These are phyloP conservation scores for Macrostomum lignano DNA, from an alignment of 1,140 invertebrate species.

Conservation along the genomic window DNA sequence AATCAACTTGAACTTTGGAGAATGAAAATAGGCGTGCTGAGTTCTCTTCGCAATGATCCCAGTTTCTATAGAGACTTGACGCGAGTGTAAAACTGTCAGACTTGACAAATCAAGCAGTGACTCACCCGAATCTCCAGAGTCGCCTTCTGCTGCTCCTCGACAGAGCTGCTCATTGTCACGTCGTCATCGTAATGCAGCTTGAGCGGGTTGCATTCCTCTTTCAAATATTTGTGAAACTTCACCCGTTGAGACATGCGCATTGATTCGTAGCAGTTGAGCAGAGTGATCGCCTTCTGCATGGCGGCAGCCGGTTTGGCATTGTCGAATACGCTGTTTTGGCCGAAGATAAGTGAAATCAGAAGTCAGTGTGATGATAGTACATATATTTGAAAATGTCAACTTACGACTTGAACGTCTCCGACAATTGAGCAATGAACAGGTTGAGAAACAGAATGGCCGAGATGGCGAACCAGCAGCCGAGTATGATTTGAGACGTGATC, in stretches of 20 bases:
- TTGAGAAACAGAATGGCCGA: constrained; percentile 20
- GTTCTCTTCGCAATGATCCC: too few species aligned
- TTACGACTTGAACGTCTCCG: constrained; percentile 23
- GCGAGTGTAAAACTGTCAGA: too few species aligned
- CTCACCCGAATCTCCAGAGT: constrained; percentile 23
- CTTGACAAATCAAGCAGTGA: too few species aligned
- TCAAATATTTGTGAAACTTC: constrained; percentile 12
- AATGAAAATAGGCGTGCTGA: too few species aligned
- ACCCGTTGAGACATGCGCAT: constrained; percentile 11
- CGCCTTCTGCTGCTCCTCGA: constrained; percentile 19
- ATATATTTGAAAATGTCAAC: too few species aligned
- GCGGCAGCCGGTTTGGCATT: constrained; percentile 22
- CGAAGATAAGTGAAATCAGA: too few species aligned
- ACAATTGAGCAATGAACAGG: constrained; percentile 20
- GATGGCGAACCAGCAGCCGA: constrained; percentile 16
- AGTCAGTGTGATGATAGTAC: neutral
- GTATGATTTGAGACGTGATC: constrained; percentile 15
- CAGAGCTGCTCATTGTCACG: constrained; percentile 12
- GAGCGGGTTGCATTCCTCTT: constrained; percentile 11
- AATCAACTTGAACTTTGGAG: too few species aligned
- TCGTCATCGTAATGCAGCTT: constrained; percentile 20
- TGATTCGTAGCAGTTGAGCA: constrained; percentile 14
- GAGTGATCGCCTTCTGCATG: constrained; percentile 20
- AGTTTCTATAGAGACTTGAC: too few species aligned
- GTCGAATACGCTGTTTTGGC: constrained; percentile 18